phyloP scores from a whole-genome alignment of 2,113 vertebrate species.

The Scomber scombrus region DNA sequence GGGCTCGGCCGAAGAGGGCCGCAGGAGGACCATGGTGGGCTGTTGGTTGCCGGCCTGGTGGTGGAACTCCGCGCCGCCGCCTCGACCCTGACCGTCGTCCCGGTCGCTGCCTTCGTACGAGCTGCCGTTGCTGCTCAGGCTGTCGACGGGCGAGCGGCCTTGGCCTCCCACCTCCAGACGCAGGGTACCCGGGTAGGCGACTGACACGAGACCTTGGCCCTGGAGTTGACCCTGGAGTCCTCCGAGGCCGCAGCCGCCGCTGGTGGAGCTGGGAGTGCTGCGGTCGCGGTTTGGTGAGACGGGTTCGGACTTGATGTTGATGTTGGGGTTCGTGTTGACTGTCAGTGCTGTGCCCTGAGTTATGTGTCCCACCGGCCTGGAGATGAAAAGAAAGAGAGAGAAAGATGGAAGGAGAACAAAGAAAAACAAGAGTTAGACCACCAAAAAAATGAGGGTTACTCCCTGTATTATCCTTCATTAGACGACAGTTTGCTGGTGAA shows the following conservation, averaged over 20 bases:
- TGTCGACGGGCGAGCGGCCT: conserved; percentile 91
- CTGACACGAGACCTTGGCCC: conserved; percentile 79
- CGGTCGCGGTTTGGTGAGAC: conserved; percentile 94
- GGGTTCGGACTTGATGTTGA: conserved; percentile 98
- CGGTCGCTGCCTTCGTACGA: conserved; percentile 94
- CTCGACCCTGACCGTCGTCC: conserved; percentile 85
- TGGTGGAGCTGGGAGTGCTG: conserved; percentile 85
- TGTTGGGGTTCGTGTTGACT: conserved; percentile 92
- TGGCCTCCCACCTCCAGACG: conserved; percentile 87
- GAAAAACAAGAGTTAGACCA: conserved; percentile 3
- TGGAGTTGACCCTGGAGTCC: conserved; percentile 44
- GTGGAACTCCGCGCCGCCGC: conserved; percentile 86
- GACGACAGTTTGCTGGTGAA: conserved; percentile 31
- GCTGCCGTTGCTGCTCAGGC: conserved; percentile 95
- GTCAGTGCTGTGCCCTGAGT: conserved; percentile 90
- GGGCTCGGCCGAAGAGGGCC: conserved; percentile 84
- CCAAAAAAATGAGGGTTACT: too few relatives aligned
- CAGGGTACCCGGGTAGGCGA: conserved; percentile 84
- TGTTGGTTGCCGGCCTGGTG: conserved; percentile 69
- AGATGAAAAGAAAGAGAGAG: not conserved
- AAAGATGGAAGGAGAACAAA: not conserved
- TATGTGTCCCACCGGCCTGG: conserved; percentile 90
- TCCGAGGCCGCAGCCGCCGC: not conserved
- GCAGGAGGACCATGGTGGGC: conserved; percentile 88
- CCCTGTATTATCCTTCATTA: not conserved